These are phyloP conservation scores for Enteromius afrohamiltoni DNA, from an alignment of 2,797 vertebrate genomes.

Conservation along the genomic window DNA sequence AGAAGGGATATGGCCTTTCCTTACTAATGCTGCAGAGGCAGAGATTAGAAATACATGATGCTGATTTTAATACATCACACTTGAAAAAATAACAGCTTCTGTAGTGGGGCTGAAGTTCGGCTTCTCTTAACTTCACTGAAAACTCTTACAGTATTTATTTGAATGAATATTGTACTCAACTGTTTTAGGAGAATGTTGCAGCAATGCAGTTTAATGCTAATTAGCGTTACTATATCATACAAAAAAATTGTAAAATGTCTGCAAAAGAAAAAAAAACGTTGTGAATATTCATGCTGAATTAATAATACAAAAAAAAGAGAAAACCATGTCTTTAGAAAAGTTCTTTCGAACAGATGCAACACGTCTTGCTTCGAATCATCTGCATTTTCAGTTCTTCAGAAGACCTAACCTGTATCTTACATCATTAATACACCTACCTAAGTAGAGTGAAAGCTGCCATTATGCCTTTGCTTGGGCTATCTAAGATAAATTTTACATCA, in stretches of 20 bases:
- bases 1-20: constrained; percentile 75
- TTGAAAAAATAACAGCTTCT: constrained; percentile 33
- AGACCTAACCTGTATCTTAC: neutral
- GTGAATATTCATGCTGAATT: neutral
- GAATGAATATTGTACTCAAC: neutral
- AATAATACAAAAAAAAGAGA: neutral
- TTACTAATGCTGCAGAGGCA: constrained; percentile 74
- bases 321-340: neutral
- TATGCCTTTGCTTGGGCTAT: constrained; percentile 33
- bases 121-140: neutral
- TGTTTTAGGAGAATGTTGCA: neutral
- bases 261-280: neutral
- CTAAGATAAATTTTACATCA: constrained; percentile 24
- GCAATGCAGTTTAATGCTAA: neutral
- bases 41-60: constrained; percentile 77
- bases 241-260: neutral
- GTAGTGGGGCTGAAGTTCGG: constrained; percentile 14
- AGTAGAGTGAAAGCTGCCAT: constrained; percentile 58
- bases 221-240: no score
- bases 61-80: constrained; percentile 67
- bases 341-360: neutral
- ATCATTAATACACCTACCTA: constrained; percentile 2
- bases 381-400: neutral
- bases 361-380: neutral
- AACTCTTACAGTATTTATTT: neutral